Evolutionary conservation across 2,888 invertebrate species (phyloP).

Genomic region (Lithophane semibrunnea): DNA sequence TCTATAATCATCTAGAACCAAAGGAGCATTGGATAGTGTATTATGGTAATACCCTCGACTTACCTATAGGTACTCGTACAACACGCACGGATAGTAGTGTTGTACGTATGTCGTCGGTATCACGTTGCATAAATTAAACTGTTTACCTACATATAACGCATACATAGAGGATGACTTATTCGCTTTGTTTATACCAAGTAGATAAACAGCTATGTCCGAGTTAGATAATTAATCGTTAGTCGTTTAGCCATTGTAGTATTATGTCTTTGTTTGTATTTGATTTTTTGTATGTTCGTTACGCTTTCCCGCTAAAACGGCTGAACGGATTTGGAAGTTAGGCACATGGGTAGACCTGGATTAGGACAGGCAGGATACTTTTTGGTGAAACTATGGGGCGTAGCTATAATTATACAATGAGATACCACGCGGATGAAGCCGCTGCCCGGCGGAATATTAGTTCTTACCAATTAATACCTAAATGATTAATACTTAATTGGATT

Average conservation of each 20-base stretch:
- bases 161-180: slow-evolving; percentile 15
- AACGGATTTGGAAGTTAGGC: too few relatives aligned
- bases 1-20: neutral
- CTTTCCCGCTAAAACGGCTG: too few relatives aligned
- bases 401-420: too few relatives aligned
- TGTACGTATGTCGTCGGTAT: neutral
- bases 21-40: neutral
- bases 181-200: slow-evolving; percentile 8
- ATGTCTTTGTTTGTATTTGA: too few relatives aligned
- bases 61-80: neutral
- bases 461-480: too few relatives aligned
- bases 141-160: neutral
- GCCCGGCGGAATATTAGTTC: too few relatives aligned
- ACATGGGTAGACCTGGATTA: too few relatives aligned
- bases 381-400: too few relatives aligned
- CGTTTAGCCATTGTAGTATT: slow-evolving; percentile 4
- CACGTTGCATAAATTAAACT: slow-evolving; percentile 37
- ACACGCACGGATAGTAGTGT: neutral
- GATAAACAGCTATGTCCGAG: slow-evolving; percentile 24
- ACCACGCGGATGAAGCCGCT: too few relatives aligned
- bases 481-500: too few relatives aligned
- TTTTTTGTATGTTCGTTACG: too few relatives aligned
- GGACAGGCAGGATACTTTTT: too few relatives aligned
- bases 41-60: slow-evolving; percentile 4
- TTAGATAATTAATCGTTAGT: slow-evolving; percentile 5